Base-by-base conservation (phyloP, 2,113 vertebrate genomes). In the Mus pahari region DNA sequence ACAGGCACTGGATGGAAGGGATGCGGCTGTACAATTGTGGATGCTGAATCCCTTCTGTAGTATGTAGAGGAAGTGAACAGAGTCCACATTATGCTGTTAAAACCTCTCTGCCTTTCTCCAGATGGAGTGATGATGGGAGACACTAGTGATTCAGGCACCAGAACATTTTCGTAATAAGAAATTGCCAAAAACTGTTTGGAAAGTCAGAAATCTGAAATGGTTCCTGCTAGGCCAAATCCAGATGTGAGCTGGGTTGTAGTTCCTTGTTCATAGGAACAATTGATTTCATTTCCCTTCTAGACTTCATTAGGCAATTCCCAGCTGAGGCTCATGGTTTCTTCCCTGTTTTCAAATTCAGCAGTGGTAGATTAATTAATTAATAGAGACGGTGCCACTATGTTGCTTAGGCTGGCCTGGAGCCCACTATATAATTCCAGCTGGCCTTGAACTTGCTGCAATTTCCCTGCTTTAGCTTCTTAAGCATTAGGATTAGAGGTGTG, bases 11-110 rank as follows among this genome's bases (percentile, higher is more conserved):
- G 71, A 3, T 7, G 0, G 39, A 42, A 28, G n/a, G n/a, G 16
- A 17, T 3, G 53, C 42, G 48, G 33, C 24, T 33, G 7, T 74
- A 17, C 24, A 7, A 19, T 36, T 28, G 31, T 66, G 39, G 48
- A 70, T 48, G 53, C 36, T n/a, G 64, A 24, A 7, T 0, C 68
- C 42, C 33, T 60, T 66, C 60, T 48, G 1, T 3, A 39, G 17
- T 19, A 17, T 48, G 19, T 31, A 17, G 73, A 31, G 10, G 74
- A 48, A 66, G 48, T n/a, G 28, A 55, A 42, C 2, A 14, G 55
- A n/a, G 42, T 8, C 9, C 7, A 13, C 0, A 0, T 12, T 0
- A 26, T 0, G 0, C 36, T 50, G 5, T n/a, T 9, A 16, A 42
- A 36, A 74, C 5, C 26, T 26, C 20, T 33, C 50, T 60, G 48